phyloP scores from a whole-genome alignment of 2,113 vertebrate genomes.

The Strigops habroptila region DNA sequence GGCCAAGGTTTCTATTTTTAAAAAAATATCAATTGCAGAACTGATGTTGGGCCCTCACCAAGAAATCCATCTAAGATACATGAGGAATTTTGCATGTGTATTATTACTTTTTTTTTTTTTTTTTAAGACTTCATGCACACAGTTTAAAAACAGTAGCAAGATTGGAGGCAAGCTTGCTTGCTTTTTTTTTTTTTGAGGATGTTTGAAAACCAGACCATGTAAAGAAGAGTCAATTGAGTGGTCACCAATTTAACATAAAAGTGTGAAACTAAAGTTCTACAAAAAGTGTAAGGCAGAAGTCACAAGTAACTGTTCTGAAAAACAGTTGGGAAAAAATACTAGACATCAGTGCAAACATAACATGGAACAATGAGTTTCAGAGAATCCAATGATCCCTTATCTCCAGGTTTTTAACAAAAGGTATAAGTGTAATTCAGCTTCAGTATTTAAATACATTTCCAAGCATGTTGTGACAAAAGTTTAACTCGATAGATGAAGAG shows the following conservation, averaged over 20 bases:
- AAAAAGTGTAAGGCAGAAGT: not conserved
- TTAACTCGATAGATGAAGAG: not conserved
- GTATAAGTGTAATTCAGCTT: not conserved
- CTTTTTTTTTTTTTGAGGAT: not conserved
- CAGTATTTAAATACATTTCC: not conserved
- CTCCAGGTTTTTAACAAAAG: not conserved
- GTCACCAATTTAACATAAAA: not conserved
- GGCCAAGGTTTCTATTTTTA: not conserved
- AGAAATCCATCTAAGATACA: not conserved
- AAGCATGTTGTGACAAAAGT: not conserved
- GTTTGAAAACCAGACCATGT: not conserved
- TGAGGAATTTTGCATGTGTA: not conserved
- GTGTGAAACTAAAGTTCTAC: not conserved
- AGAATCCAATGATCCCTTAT: not conserved
- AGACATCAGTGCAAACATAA: not conserved
- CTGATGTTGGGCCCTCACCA: rapidly evolving
- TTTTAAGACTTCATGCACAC: not conserved
- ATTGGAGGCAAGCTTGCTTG: not conserved
- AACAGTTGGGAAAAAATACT: not conserved
- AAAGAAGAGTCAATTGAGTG: not conserved
- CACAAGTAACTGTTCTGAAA: not conserved
- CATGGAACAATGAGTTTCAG: not conserved
- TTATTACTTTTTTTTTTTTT: not conserved
- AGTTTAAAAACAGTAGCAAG: not conserved
- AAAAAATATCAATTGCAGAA: not conserved